These are phyloP conservation scores for Propithecus deckenii DNA, from an alignment of 2,797 vertebrate species.

Conservation along the genomic window DNA sequence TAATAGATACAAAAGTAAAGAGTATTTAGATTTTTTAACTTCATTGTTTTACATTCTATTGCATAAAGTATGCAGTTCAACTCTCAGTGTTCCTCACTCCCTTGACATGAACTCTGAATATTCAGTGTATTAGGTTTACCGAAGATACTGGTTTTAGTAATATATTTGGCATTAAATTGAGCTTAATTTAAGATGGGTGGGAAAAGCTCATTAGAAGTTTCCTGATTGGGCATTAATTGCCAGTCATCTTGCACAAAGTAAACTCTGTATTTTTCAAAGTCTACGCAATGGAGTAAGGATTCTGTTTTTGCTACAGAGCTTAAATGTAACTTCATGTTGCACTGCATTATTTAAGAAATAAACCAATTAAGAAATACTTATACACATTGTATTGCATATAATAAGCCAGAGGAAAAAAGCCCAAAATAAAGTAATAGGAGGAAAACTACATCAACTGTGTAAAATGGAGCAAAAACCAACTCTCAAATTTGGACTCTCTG, in stretches of 20 bases:
- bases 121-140: not conserved
- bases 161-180: conserved; percentile 59
- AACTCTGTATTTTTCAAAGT: not conserved
- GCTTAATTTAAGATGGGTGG: conserved; percentile 53
- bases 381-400: not conserved
- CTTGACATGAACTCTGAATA: conserved; percentile 42
- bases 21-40: not conserved
- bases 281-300: not conserved
- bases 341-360: not conserved
- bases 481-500: conserved; percentile 40
- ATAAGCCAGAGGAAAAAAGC: not conserved
- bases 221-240: conserved; percentile 55
- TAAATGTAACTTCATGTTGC: not conserved
- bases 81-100: not conserved
- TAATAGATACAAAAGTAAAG: conserved; percentile 56
- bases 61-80: not conserved
- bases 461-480: not conserved
- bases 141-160: conserved; percentile 55
- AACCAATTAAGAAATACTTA: not conserved
- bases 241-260: not conserved
- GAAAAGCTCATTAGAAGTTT: conserved; percentile 15
- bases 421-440: not conserved
- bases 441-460: not conserved
- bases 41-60: conserved; percentile 43
- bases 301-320: not conserved